Percentiles rank a stretch among this genome's conserved stretches.
Evolutionary conservation across 1,140 invertebrate species (phyloP).

Genomic region (Globodera rostochiensis): DNA sequence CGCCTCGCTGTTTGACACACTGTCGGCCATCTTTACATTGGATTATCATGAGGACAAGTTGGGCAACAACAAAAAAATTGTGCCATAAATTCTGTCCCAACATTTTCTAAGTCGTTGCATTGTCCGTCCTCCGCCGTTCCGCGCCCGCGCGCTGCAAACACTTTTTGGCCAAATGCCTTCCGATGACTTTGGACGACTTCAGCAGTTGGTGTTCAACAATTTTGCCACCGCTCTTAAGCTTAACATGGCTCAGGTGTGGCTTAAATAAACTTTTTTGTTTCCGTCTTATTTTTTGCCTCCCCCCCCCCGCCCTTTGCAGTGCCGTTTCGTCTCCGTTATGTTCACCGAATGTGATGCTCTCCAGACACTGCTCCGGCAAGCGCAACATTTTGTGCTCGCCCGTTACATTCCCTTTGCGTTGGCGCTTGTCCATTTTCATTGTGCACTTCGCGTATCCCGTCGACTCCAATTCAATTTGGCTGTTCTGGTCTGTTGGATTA

Average conservation of each 20-base stretch:
- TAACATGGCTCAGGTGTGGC: conserved; percentile 1
- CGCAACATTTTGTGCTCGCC: conserved; percentile 11
- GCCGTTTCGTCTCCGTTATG: conserved; percentile 4
- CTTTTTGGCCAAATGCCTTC: conserved; percentile 8
- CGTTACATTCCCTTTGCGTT: conserved; percentile 21
- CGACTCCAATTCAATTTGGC: conserved; percentile 10
- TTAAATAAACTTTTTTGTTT: neutral
- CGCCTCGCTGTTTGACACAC: conserved; percentile 14
- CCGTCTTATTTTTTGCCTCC: neutral
- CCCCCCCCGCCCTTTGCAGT: neutral
- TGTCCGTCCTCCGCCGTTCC: neutral
- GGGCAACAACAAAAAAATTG: neutral
- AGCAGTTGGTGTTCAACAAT: conserved; percentile 23
- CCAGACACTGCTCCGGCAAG: conserved; percentile 6
- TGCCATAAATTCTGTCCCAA: neutral
- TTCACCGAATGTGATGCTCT: conserved; percentile 13
- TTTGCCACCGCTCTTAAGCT: conserved; percentile 16
- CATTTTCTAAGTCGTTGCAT: conserved; percentile 17
- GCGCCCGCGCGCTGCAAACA: neutral
- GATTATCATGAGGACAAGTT: conserved; percentile 28
- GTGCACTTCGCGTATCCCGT: conserved; percentile 10
- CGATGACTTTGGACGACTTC: conserved; percentile 15
- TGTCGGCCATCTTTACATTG: conserved; percentile 20
- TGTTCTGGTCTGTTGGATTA: neutral
- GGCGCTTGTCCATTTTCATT: conserved; percentile 10